A percentile compares a stretch with the other conserved stretches of the same genome.
These are phyloP conservation scores for Penaeus vannamei DNA, from an alignment of 1,140 invertebrate species.

Conservation along the genomic window DNA sequence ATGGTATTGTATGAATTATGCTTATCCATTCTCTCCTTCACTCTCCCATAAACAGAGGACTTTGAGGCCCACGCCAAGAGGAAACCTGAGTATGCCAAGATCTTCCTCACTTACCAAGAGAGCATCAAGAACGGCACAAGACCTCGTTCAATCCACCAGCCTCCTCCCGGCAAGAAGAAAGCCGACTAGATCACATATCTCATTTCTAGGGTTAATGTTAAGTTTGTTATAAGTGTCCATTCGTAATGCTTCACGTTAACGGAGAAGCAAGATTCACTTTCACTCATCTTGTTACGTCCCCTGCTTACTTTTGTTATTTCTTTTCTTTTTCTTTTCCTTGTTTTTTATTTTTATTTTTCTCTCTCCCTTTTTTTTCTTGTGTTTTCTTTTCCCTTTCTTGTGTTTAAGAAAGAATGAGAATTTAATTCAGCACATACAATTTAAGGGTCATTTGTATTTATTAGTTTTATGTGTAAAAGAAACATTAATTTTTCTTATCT, in stretches of 20 bases:
- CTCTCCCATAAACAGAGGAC: slow-evolving; percentile 69
- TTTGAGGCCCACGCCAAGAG: slow-evolving; percentile 70
- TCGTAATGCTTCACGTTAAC: neutral
- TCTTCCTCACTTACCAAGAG: slow-evolving; percentile 66
- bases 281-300: too few relatives aligned
- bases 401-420: too few relatives aligned
- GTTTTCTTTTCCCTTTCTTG: too few relatives aligned
- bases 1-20: neutral
- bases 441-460: too few relatives aligned
- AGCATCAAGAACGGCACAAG: slow-evolving; percentile 60
- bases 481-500: too few relatives aligned
- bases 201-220: neutral
- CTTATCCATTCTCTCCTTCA: neutral
- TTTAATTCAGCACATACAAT: too few relatives aligned
- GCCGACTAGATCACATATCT: slow-evolving; percentile 32
- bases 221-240: neutral
- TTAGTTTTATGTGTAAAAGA: too few relatives aligned
- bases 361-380: too few relatives aligned
- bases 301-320: too few relatives aligned
- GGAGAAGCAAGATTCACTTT: neutral
- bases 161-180: slow-evolving; percentile 57
- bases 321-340: too few relatives aligned
- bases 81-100: slow-evolving; percentile 72
- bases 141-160: slow-evolving; percentile 29
- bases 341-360: too few relatives aligned